phyloP scores from a whole-genome alignment of 23 tunicate species.

The Corella eumyota region DNA sequence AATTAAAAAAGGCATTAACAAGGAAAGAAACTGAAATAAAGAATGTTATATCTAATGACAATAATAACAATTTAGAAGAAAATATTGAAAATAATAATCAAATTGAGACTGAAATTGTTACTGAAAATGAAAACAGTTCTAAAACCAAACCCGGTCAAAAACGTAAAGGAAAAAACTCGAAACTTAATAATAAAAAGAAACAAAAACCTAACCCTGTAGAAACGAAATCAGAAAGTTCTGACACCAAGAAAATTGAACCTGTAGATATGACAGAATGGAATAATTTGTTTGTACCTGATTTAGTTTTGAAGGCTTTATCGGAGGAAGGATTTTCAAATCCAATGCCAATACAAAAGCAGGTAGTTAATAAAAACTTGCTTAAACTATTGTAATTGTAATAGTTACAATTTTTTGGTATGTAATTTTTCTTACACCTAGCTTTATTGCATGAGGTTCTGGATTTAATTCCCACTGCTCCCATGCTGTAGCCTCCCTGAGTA shows the following conservation, averaged over 20 bases:
- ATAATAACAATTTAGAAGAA: not conserved
- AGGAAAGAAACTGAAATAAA: not conserved
- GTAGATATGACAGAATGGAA: constrained; percentile 59
- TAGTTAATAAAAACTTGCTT: constrained; percentile 1
- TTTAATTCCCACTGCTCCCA: too few relatives aligned
- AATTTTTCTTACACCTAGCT: not conserved
- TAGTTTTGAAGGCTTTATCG: constrained; percentile 31
- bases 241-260: not conserved
- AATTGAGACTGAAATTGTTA: not conserved
- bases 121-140: constrained; percentile 5
- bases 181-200: not conserved
- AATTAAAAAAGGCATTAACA: not conserved
- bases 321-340: constrained; percentile 59
- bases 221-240: not conserved
- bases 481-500: too few relatives aligned
- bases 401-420: not conserved
- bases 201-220: not conserved
- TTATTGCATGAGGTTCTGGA: too few relatives aligned
- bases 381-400: not conserved
- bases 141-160: not conserved
- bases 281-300: constrained; percentile 37
- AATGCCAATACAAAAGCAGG: constrained; percentile 72
- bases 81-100: constrained; percentile 13
- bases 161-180: not conserved
- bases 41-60: not conserved